phyloP scores from a whole-genome alignment of 2,797 vertebrate species.

The Okamejei kenojei region DNA sequence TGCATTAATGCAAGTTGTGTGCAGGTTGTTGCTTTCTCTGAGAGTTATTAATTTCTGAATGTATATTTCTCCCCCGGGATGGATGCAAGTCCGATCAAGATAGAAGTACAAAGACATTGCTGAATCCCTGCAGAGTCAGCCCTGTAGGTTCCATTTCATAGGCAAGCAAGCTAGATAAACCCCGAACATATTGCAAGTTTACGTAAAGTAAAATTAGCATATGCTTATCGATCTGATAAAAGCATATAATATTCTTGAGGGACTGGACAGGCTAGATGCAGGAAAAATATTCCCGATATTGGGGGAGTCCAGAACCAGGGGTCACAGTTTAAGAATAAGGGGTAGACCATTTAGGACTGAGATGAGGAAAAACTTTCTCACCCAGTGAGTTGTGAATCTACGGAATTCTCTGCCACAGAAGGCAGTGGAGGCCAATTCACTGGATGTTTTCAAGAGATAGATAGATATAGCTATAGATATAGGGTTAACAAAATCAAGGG shows the following conservation, averaged over 20 bases:
- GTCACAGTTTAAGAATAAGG: too few relatives aligned
- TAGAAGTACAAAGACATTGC: not conserved
- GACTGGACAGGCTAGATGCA: too few relatives aligned
- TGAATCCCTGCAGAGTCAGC: not conserved
- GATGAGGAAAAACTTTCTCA: too few relatives aligned
- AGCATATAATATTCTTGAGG: not conserved
- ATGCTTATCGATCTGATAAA: not conserved
- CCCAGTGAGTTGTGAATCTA: too few relatives aligned
- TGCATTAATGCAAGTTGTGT: not conserved
- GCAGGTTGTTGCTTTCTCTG: not conserved
- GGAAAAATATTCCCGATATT: too few relatives aligned
- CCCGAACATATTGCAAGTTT: not conserved
- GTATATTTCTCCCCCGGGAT: not conserved
- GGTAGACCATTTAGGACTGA: too few relatives aligned
- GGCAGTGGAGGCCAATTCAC: too few relatives aligned
- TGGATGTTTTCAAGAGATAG: too few relatives aligned
- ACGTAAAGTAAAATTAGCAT: not conserved
- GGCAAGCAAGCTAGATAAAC: not conserved
- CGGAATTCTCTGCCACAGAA: too few relatives aligned
- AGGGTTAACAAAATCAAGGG: too few relatives aligned
- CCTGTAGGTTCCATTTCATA: not conserved
- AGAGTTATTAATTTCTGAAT: not conserved
- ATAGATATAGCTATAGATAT: too few relatives aligned
- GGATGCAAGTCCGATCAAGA: not conserved
- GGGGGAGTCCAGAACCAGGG: too few relatives aligned